Conservation (phyloP, 2,113 vertebrate genomes). For the Pygoscelis antarcticus region DNA sequence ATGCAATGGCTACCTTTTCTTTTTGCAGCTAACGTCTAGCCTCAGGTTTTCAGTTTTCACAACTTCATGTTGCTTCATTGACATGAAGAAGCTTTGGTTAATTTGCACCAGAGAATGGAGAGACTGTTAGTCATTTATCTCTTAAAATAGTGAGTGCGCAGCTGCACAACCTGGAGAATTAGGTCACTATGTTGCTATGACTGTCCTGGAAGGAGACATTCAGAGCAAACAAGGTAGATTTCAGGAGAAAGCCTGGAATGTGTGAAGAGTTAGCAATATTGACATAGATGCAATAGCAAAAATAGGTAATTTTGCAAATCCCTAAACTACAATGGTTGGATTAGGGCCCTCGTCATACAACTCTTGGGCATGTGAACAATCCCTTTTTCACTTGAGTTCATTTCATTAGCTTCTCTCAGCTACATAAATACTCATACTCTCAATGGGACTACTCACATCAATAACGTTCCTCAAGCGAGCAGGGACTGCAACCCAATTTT, state of each 20-base stretch:
- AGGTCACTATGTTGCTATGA: conserved; percentile 1
- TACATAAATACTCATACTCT: conserved; percentile 64
- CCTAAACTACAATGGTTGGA: conserved; percentile 55
- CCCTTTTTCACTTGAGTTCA: conserved; percentile 59
- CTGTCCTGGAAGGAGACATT: conserved; percentile 44
- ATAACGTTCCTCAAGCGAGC: conserved; percentile 35
- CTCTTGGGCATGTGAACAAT: conserved; percentile 58
- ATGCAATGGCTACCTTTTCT: background rate
- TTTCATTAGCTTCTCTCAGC: conserved; percentile 59
- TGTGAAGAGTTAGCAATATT: conserved; percentile 48
- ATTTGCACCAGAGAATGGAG: background rate
- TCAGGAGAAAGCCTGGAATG: conserved; percentile 46
- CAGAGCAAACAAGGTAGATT: conserved; percentile 47
- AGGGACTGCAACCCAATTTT: conserved; percentile 40
- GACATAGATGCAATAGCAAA: conserved; percentile 50
- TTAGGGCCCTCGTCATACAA: conserved; percentile 29
- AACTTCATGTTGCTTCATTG: background rate
- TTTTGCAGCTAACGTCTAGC: background rate
- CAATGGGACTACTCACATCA: conserved; percentile 48
- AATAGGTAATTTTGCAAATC: conserved; percentile 54
- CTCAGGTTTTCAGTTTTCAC: background rate
- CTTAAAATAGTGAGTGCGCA: conserved; percentile 42
- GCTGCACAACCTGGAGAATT: conserved; percentile 32
- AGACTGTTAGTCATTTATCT: conserved; percentile 38
- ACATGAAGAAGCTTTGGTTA: conserved; percentile 15